Evolutionary conservation across 2,113 vertebrate species (phyloP), one percentile per base, ranked within the genome.

Genomic region (Parotia lawesii): DNA sequence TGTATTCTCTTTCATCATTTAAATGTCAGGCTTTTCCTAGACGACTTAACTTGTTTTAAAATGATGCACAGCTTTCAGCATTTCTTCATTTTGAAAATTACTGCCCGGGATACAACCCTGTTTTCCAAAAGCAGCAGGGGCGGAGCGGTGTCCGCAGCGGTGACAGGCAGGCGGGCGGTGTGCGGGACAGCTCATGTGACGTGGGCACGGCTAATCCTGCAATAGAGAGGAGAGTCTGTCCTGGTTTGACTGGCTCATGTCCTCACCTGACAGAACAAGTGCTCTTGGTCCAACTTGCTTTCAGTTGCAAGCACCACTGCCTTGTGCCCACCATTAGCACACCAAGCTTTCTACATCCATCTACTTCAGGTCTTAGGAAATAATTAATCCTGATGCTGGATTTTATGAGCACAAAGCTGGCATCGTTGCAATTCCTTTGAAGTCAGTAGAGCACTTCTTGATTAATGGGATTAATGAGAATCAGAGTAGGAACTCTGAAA

Each of bases 401-500:
- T 80, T 88, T 94, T 61, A 42, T n/a, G 40, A 88, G 51, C 42
- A 73, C 33, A 62, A 76, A 92, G n/a, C 33, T 90, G 75, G 71
- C n/a, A 35, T 14, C 82, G 58, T 29, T 82, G 78, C 58, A 82
- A 42, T 37, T 82, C 66, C 58, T 94, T 75, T 94, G 87, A 95
- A 87, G 45, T 72, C 85, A 65, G n/a, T 22, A 62, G 29, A 85
- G 58, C 66, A 87, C 47, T 40, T 89, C 66, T 89, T 79, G 81
- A 87, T 85, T 85, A 89, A 87, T 35, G 66, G 61, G 66, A 81
- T 75, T 89, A 89, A 65, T 65, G 31, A 79, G 61, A 87, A 64
- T 61, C 61, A 40, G 40, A 20, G n/a, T 21, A 57, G 42, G 28
- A 82, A 72, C 35, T 60, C 53, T 23, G n/a, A 67, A 86, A 78